phyloP scores from a whole-genome alignment of 2,113 vertebrate species.

The Choloepus hoffmanni region DNA sequence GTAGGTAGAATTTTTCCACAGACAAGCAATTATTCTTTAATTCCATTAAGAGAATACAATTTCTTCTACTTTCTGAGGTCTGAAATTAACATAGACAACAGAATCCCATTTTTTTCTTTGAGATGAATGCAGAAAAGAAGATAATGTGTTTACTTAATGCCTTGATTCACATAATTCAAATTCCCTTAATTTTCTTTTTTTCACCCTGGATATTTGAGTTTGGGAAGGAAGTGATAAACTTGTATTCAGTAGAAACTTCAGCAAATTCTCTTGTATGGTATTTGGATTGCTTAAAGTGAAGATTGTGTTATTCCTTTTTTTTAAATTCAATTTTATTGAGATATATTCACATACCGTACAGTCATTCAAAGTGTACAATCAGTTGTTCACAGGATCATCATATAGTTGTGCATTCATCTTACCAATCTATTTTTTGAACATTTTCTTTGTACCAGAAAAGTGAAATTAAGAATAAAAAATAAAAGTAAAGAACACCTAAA shows the following conservation, averaged over 20 bases:
- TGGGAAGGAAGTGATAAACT: not conserved
- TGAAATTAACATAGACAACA: conserved; percentile 10
- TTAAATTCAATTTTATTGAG: too few relatives aligned
- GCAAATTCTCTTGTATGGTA: not conserved
- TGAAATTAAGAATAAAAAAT: too few relatives aligned
- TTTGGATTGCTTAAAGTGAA: conserved; percentile 17
- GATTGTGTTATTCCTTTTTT: too few relatives aligned
- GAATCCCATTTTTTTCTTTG: conserved; percentile 23
- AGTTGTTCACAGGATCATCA: too few relatives aligned
- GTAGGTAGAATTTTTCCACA: not conserved
- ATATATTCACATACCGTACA: too few relatives aligned
- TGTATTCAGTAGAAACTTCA: not conserved
- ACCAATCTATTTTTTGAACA: too few relatives aligned
- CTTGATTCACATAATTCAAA: conserved; percentile 12
- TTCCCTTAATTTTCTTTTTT: conserved; percentile 5
- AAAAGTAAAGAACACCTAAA: too few relatives aligned
- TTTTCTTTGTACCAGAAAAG: too few relatives aligned
- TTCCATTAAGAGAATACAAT: not conserved
- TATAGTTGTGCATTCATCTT: too few relatives aligned
- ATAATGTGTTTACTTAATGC: not conserved
- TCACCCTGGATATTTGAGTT: not conserved
- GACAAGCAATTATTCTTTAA: conserved; percentile 41
- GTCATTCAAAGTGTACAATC: too few relatives aligned
- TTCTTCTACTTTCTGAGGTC: not conserved
- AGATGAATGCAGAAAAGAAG: not conserved